A percentile compares a stretch with the other conserved stretches of the same genome.
Evolutionary conservation across 2,888 invertebrate genomes (phyloP).

Genomic region (Plagodis pulveraria): DNA sequence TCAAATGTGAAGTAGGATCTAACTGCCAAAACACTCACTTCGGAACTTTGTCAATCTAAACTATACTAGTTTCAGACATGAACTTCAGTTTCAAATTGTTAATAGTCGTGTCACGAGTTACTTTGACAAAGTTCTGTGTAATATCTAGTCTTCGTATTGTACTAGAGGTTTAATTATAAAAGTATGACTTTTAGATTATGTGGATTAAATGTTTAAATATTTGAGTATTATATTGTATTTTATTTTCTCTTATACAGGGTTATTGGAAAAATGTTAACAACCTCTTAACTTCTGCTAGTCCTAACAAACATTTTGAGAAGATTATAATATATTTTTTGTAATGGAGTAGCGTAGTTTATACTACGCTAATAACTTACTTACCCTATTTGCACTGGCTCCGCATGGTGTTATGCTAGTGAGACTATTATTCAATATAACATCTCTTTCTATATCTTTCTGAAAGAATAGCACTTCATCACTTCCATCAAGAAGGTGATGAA

Average conservation of each 20-base stretch:
- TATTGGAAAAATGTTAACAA: too few species aligned
- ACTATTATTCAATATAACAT: too few species aligned
- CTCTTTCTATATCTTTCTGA: too few species aligned
- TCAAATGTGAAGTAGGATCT: slow-evolving; percentile 39
- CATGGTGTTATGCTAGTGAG: too few species aligned
- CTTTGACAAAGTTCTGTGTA: slow-evolving; percentile 35
- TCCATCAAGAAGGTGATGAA: too few species aligned
- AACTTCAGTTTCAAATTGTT: slow-evolving; percentile 11
- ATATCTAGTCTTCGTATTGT: slow-evolving; percentile 29
- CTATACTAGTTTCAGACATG: slow-evolving; percentile 1
- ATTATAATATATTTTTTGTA: too few species aligned
- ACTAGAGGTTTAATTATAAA: slow-evolving; percentile 36
- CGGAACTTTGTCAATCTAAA: slow-evolving; percentile 37
- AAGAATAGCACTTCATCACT: too few species aligned
- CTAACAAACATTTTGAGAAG: too few species aligned
- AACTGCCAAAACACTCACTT: slow-evolving; percentile 45
- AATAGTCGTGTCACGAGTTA: slow-evolving; percentile 18
- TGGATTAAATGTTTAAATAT: slow-evolving; percentile 54
- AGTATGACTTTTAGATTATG: slow-evolving; percentile 44
- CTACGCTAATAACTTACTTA: too few species aligned
- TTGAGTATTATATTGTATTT: slow-evolving; percentile 30
- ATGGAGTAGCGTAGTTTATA: too few species aligned
- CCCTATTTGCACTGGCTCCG: too few species aligned
- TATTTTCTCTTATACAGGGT: background rate
- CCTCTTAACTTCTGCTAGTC: too few species aligned